These are phyloP conservation scores for Cepaea nemoralis DNA, from an alignment of 1,140 invertebrate genomes.

Conservation along the genomic window DNA sequence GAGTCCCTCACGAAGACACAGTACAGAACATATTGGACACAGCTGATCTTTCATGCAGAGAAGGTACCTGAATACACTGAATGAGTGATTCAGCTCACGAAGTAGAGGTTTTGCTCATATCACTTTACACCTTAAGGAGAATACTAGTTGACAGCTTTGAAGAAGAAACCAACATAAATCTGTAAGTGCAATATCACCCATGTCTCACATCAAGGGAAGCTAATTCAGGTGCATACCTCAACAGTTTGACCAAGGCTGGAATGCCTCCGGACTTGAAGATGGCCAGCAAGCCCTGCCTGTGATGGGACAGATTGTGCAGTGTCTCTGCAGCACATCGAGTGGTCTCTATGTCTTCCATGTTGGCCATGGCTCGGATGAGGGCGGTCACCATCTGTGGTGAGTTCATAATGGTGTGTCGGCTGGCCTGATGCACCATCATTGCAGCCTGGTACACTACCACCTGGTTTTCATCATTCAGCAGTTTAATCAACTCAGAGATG, in stretches of 20 bases:
- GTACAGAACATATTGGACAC: too few species aligned
- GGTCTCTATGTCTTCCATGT: constrained; percentile 95
- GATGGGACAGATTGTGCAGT: constrained; percentile 96
- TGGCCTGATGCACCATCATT: constrained; percentile 99
- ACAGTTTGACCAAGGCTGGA: constrained; percentile 93
- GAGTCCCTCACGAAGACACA: too few species aligned
- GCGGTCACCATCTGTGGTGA: constrained; percentile 94
- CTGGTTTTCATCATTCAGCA: constrained; percentile 94
- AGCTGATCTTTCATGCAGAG: too few species aligned
- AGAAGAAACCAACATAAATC: too few species aligned
- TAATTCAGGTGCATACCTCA: constrained; percentile 75
- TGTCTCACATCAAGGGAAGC: too few species aligned
- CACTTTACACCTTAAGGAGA: too few species aligned
- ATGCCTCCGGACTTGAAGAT: constrained; percentile 99
- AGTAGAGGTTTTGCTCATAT: too few species aligned
- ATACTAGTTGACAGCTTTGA: too few species aligned
- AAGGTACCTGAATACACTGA: too few species aligned
- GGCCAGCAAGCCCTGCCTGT: constrained; percentile 93
- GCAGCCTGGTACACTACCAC: constrained; percentile 95
- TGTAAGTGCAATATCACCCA: too few species aligned
- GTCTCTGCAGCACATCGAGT: constrained; percentile 92
- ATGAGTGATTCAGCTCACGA: too few species aligned
- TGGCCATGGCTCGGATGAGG: constrained; percentile 92
- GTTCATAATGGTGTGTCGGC: constrained; percentile 98
- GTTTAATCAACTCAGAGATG: constrained; percentile 97